Conservation (phyloP, 2,888 invertebrate species). For the Campaea margaritaria region DNA sequence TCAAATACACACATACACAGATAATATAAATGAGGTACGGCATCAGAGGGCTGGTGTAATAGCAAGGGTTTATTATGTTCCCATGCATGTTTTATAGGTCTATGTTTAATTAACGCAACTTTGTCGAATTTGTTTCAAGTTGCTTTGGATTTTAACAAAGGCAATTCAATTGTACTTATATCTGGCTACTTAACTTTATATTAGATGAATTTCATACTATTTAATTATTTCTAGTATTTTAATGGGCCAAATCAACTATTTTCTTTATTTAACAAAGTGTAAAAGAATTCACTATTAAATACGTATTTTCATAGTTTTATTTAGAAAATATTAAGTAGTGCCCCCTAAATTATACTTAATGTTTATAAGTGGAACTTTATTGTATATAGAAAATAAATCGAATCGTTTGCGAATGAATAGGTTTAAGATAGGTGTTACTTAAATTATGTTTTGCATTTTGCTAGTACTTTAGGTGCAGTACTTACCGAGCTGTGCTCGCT, state of each 20-base stretch:
- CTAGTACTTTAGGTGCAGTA: slow-evolving; percentile 44
- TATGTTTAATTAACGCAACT: background rate
- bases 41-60: too few species aligned
- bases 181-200: slow-evolving; percentile 26
- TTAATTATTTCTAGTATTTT: slow-evolving; percentile 14
- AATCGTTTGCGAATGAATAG: slow-evolving; percentile 38
- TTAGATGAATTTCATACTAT: slow-evolving; percentile 4
- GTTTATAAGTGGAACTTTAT: slow-evolving; percentile 55
- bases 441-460: slow-evolving; percentile 50
- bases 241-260: slow-evolving; percentile 30
- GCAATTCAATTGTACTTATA: slow-evolving; percentile 19
- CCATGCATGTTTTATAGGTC: too few species aligned
- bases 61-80: too few species aligned
- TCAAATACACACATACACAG: too few species aligned
- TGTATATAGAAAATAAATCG: slow-evolving; percentile 56
- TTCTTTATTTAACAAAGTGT: slow-evolving; percentile 29
- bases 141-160: slow-evolving; percentile 5
- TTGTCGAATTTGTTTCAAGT: background rate
- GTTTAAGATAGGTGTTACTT: slow-evolving; percentile 37
- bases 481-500: slow-evolving; percentile 48
- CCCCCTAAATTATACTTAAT: slow-evolving; percentile 46
- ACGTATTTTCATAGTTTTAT: slow-evolving; percentile 43
- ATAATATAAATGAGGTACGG: too few species aligned
- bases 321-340: slow-evolving; percentile 47
- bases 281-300: slow-evolving; percentile 36